Evolutionary conservation across 2,888 invertebrate species (phyloP), one percentile per base, ranked within the genome.

Genomic region (Dasypogon diadema): DNA sequence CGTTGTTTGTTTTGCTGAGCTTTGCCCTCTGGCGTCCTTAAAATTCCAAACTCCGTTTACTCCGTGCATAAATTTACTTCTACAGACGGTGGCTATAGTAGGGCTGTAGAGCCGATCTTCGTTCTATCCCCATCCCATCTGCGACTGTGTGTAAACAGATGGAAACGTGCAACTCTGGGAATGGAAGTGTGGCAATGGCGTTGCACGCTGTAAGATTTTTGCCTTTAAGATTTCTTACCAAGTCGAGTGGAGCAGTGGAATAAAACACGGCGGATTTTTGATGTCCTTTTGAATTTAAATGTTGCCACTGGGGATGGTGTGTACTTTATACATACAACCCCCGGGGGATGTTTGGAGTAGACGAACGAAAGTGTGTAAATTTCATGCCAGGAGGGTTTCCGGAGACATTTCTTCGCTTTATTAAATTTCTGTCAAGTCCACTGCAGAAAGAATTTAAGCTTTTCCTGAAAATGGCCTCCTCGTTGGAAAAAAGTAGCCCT

Each of bases 11-110:
- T 76, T 54, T 73, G 76, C 73, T 73, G 72, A 73, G 76, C 73
- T 76, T 34, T 30, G 65, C 76, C 76, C 76, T 76, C 58, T 73
- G 76, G 76, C 76, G 37, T 76, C 76, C 65, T 73, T n/a, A 21
- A 73, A 73, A 76, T 76, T 63, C 73, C 72, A 73, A 73, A 76
- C 73, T 63, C 73, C 72, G 76, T 76, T 76, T 73, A 37, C 34
- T 51, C 37, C 34, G 51, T 60, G 24, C 58, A 58, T 74, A 74
- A 60, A 60, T 74, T 58, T 60, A 21, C 18, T 26, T n/a, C 12
- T 12, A 42, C 3, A 12, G 42, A 30, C 30, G 30, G n/a, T 42
- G n/a, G 42, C 8, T n/a, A 30, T n/a, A n/a, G 42, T 0, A 12
- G 1, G 3, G 30, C 30, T 30, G 8, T 42, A 42, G 42, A 42